Evolutionary conservation across 2,888 invertebrate species (phyloP).

Genomic region (Dryadula phaetusa): DNA sequence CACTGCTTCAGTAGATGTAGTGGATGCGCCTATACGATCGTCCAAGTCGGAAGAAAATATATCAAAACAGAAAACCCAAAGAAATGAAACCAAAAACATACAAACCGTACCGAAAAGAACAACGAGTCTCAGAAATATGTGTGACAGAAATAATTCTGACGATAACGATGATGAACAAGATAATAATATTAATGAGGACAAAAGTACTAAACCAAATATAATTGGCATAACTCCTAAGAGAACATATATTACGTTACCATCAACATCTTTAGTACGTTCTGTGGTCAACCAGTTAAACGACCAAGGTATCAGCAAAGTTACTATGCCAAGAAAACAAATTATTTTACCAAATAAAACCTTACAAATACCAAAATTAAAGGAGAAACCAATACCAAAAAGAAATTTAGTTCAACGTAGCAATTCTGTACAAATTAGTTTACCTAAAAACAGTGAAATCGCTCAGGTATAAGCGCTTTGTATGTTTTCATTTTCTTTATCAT

Average conservation of each 20-base stretch:
- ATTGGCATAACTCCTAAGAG: constrained; percentile 77
- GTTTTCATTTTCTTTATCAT: constrained; percentile 53
- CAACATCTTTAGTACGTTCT: constrained; percentile 76
- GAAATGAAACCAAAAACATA: constrained; percentile 42
- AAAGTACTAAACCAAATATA: constrained; percentile 71
- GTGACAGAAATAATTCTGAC: constrained; percentile 46
- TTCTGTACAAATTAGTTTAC: constrained; percentile 72
- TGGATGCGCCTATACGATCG: constrained; percentile 70
- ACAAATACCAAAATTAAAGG: constrained; percentile 80
- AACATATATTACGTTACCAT: constrained; percentile 66
- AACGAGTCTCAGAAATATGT: constrained; percentile 46
- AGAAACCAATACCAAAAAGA: constrained; percentile 80
- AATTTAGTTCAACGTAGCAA: constrained; percentile 73
- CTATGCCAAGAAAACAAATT: constrained; percentile 73
- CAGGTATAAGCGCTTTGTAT: constrained; percentile 75
- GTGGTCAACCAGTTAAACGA: constrained; percentile 74
- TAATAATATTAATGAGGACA: constrained; percentile 49
- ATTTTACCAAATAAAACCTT: constrained; percentile 77
- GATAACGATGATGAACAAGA: constrained; percentile 49
- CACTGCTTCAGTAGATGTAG: constrained; percentile 61
- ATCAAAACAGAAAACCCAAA: constrained; percentile 52
- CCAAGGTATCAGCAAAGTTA: constrained; percentile 70
- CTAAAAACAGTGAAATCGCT: constrained; percentile 65
- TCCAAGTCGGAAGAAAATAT: constrained; percentile 71
- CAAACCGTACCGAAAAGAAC: constrained; percentile 49